Evolutionary conservation across 2,888 invertebrate species (phyloP).

Genomic region (Xiphydria camelus): DNA sequence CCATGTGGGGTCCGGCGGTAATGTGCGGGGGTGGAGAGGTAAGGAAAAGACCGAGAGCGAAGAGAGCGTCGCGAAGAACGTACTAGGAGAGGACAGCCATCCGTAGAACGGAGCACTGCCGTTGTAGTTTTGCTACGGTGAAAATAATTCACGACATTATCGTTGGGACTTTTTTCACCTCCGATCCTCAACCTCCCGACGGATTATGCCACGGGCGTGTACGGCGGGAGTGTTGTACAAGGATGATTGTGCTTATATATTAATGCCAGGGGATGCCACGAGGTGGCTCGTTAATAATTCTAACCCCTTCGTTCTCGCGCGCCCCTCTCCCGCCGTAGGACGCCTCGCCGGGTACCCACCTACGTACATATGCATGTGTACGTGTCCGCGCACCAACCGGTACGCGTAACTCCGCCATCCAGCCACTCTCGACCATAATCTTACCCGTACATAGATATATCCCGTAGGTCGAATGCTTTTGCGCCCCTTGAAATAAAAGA

Average conservation of each 20-base stretch:
- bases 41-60: constrained; percentile 7
- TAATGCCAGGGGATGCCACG: constrained; percentile 38
- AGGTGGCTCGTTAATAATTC: constrained; percentile 45
- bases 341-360: no score
- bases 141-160: constrained; percentile 32
- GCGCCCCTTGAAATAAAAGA: no score
- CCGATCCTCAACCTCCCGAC: neutral
- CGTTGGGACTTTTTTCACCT: constrained; percentile 25
- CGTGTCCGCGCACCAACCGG: no score
- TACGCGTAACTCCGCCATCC: no score
- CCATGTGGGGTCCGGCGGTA: neutral
- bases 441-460: no score
- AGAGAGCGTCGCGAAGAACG: constrained; percentile 12
- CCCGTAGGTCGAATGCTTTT: no score
- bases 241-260: constrained; percentile 39
- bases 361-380: no score
- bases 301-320: no score
- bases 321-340: no score
- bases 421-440: no score
- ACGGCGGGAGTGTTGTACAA: constrained; percentile 19
- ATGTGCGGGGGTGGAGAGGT: constrained; percentile 4
- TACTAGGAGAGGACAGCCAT: constrained; percentile 11
- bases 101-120: no score
- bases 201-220: constrained; percentile 2
- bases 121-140: constrained; percentile 29